These are phyloP conservation scores for Pogonophryne albipinna DNA, from an alignment of 2,797 vertebrate genomes.

Conservation along the genomic window DNA sequence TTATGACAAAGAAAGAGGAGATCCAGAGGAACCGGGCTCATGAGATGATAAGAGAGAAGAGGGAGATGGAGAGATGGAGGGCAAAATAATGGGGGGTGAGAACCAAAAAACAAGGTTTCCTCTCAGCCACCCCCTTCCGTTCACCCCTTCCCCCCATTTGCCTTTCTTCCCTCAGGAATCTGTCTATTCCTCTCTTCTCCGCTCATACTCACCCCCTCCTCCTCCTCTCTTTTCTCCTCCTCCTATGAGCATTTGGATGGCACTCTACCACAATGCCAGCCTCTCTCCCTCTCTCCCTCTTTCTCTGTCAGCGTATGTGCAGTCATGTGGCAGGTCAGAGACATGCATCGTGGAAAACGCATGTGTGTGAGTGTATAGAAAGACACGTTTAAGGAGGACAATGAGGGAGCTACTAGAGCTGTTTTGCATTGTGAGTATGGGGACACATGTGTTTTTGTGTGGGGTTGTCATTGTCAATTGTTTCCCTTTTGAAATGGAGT, in stretches of 20 bases:
- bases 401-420: slow-evolving; percentile 83
- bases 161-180: slow-evolving; percentile 77
- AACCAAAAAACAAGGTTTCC: slow-evolving; percentile 63
- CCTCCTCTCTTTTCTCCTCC: slow-evolving; percentile 25
- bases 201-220: slow-evolving; percentile 45
- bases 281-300: slow-evolving; percentile 33
- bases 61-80: slow-evolving; percentile 36
- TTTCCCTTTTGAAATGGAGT: slow-evolving; percentile 38
- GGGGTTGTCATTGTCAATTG: slow-evolving; percentile 50
- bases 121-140: slow-evolving; percentile 39
- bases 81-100: slow-evolving; percentile 33
- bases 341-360: slow-evolving; percentile 70
- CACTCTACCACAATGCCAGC: slow-evolving; percentile 67
- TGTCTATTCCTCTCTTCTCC: slow-evolving; percentile 73
- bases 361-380: slow-evolving; percentile 71
- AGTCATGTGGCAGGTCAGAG: slow-evolving; percentile 77
- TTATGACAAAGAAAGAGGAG: slow-evolving; percentile 44
- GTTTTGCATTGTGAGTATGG: slow-evolving; percentile 81
- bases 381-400: slow-evolving; percentile 80
- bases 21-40: slow-evolving; percentile 22
- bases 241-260: slow-evolving; percentile 64
- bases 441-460: slow-evolving; percentile 37
- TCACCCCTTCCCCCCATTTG: slow-evolving; percentile 75
- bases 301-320: slow-evolving; percentile 58
- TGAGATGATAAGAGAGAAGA: slow-evolving; percentile 33